Evolutionary conservation across 2,113 vertebrate genomes (phyloP), one percentile per base, ranked within the genome.

Genomic region (Phalacrocorax brasilianus): DNA sequence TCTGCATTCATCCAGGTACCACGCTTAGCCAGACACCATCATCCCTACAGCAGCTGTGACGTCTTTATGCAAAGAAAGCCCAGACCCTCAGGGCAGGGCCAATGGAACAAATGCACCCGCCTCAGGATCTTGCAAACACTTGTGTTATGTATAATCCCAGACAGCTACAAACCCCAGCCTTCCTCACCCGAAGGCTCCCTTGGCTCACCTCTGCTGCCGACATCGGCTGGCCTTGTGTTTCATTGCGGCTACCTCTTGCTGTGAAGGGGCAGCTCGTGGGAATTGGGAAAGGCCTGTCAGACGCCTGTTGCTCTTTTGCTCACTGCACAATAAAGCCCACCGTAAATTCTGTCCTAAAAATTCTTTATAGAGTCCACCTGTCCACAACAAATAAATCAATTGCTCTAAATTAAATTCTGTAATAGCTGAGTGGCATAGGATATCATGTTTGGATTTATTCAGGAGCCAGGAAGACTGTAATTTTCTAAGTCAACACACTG

Each of bases 371-470:
- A 98, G 97, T 97, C 96, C 95, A 97, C 97, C 97, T 97, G 97
- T 97, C 96, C 91, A 76, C 87, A 95, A 85, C 82, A 92, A 97
- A 98, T 98, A 98, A 98, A 98, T 98, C 98, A 97, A 91, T 97
- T 97, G 91, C 84, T 98, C 92, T 98, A 97, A 98, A 98, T 98
- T 98, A 98, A 98, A 98, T 97, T 96, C 94, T 85, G 91, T 82
- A 97, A 97, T 86, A 97, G 94, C 88, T 97, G 97, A 97, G 97
- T 96, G 96, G 91, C 93, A 91, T 47, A 96, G 81, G 91, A 83
- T 85, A 83, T 53, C 21, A 33, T 93, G 76, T 68, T 93, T 97
- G 95, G 94, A 98, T 98, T 98, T 98, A 97, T 97, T 97, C 97
- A 96, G 94, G 91, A 96, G 91, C 96, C 84, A 94, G 94, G 93